Base-by-base conservation (phyloP, 2,888 invertebrate genomes). In the Metalampra italica region DNA sequence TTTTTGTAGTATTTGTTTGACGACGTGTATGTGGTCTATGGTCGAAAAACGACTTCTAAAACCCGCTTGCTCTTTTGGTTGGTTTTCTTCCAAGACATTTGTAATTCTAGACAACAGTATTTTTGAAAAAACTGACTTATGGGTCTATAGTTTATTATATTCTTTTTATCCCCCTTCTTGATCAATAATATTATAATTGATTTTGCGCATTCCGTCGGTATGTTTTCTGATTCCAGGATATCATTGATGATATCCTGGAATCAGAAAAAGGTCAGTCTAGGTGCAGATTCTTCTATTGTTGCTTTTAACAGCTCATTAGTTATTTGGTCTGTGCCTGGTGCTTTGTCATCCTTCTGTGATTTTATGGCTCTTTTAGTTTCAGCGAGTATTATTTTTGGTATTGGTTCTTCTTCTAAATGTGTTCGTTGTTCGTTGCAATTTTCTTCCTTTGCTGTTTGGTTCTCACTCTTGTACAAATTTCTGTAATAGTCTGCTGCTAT, bases 291-390 rank as follows among this genome's bases (percentile, higher is more conserved):
- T 30, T 57, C 50, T 51, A 45, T 29, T 1, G 55, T 55, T n/a
- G 37, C 37, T 55, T 54, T 61, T 29, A 62, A 39, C 22, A 62
- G 29, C 54, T 64, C 58, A 43, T 64, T 62, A 11, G 55, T 58
- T 2, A 64, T 43, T 12, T 36, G 43, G 50, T 66, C 61, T 0
- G 56, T 29, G 44, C 64, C 64, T 14, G 65, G 59, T 9, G 63
- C 53, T 45, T 66, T 66, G 29, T 55, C 59, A 30, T 38, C n/a
- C 29, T 63, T 62, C 52, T 64, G 63, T 29, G 59, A 56, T 7
- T 51, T 46, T 3, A 64, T 64, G 13, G 65, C 46, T 52, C 42
- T 57, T 45, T 49, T 40, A 12, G 47, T 56, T 62, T 68, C 58
- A 46, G 51, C 52, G 7, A 52, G 48, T 48, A 65, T 3, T 32